Conservation (phyloP, 2,888 invertebrate species). For the Creontiades dilutus region DNA sequence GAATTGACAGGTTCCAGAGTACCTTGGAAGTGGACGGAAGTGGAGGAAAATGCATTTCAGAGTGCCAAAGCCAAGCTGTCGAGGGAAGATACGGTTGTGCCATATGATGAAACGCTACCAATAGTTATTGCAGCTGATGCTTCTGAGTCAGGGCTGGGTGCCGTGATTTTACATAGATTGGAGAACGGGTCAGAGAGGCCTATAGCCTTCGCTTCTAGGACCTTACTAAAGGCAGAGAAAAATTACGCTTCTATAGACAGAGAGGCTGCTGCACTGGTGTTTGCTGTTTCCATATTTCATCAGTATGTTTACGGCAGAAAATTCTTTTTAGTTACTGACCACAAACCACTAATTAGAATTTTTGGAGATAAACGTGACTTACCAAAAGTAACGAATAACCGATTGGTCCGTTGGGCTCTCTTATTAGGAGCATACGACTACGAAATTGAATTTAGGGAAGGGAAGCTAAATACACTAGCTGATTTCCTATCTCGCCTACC, state of each 20-base stretch:
- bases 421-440: too few species aligned
- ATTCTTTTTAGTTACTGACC: constrained; percentile 77
- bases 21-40: background rate
- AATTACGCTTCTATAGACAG: constrained; percentile 72
- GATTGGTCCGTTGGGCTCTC: too few species aligned
- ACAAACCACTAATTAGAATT: constrained; percentile 76
- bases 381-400: background rate
- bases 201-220: background rate
- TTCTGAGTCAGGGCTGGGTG: constrained; percentile 18
- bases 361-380: constrained; percentile 26
- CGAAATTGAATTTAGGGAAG: too few species aligned
- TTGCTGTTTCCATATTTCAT: constrained; percentile 77
- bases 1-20: background rate
- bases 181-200: background rate
- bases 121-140: constrained; percentile 41
- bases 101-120: constrained; percentile 17
- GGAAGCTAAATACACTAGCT: background rate
- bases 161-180: constrained; percentile 37
- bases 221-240: background rate
- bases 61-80: background rate
- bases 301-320: constrained; percentile 77
- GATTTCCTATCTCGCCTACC: background rate
- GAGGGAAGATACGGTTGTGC: background rate
- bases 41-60: background rate
- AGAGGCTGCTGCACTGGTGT: constrained; percentile 75